Evolutionary conservation across 2,797 vertebrate genomes (phyloP).

Genomic region (Clarias pachynema): DNA sequence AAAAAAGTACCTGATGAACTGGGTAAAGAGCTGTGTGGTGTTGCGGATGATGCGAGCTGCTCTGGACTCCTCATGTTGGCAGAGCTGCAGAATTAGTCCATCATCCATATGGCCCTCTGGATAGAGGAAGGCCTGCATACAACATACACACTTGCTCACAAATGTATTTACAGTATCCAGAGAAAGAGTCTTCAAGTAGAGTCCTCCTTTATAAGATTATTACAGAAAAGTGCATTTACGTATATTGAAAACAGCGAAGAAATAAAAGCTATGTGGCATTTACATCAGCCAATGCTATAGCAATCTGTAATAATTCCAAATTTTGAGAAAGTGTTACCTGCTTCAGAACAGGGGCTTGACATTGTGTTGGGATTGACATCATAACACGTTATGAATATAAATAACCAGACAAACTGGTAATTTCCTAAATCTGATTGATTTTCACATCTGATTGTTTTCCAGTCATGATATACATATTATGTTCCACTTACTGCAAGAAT

Average conservation of each 20-base stretch:
- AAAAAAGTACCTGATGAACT: slow-evolving; percentile 86
- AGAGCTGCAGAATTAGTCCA: slow-evolving; percentile 90
- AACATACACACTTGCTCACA: not conserved
- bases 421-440: not conserved
- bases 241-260: not conserved
- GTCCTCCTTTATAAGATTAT: not conserved
- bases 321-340: not conserved
- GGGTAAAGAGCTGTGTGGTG: slow-evolving; percentile 88
- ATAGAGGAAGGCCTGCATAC: slow-evolving; percentile 88
- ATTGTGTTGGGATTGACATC: too few relatives aligned
- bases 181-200: not conserved
- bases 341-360: not conserved
- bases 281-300: not conserved
- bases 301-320: not conserved
- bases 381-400: not conserved
- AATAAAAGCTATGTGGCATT: not conserved
- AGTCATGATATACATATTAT: not conserved
- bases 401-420: not conserved
- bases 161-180: not conserved
- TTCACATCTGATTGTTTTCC: not conserved
- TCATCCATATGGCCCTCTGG: slow-evolving; percentile 98
- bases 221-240: not conserved
- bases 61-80: slow-evolving; percentile 92
- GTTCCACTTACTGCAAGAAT: not conserved
- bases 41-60: slow-evolving; percentile 97